These are phyloP conservation scores for Channa maculata DNA, from an alignment of 2,113 vertebrate genomes.

Conservation along the genomic window DNA sequence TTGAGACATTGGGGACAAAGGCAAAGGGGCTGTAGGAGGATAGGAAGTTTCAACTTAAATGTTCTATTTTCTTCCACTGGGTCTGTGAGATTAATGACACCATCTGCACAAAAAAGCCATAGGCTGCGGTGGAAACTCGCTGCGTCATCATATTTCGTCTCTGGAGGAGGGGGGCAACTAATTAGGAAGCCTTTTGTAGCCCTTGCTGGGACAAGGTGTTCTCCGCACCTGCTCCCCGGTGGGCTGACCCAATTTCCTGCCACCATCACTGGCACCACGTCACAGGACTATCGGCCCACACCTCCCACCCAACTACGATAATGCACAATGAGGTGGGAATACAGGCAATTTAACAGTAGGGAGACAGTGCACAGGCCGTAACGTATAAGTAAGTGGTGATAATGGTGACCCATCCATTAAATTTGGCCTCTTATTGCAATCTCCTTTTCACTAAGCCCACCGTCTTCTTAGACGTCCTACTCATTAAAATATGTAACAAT, in stretches of 20 bases:
- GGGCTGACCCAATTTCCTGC: conserved; percentile 75
- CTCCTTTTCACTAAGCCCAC: neutral
- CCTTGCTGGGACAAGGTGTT: conserved; percentile 66
- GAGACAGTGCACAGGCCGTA: neutral
- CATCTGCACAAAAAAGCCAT: conserved; percentile 63
- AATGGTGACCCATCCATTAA: neutral
- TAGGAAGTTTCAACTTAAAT: conserved; percentile 58
- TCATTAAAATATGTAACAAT: too few relatives aligned
- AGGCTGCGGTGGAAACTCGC: conserved; percentile 33
- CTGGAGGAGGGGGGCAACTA: conserved; percentile 40
- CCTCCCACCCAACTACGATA: conserved; percentile 3
- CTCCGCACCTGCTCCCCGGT: conserved; percentile 69
- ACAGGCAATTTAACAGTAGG: conserved; percentile 30
- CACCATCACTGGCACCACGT: conserved; percentile 29
- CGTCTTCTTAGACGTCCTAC: neutral
- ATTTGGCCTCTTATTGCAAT: neutral
- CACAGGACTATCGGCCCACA: conserved; percentile 20
- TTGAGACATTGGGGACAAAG: conserved; percentile 48
- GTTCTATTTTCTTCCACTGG: conserved; percentile 55
- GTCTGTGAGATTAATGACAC: conserved; percentile 71
- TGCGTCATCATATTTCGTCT: conserved; percentile 66
- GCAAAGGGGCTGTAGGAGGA: conserved; percentile 11
- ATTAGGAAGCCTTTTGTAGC: conserved; percentile 65
- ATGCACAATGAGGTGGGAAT: conserved; percentile 1
- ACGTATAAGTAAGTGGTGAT: neutral